Conservation (phyloP, 2,113 vertebrate species). For the Plecotus auritus region DNA sequence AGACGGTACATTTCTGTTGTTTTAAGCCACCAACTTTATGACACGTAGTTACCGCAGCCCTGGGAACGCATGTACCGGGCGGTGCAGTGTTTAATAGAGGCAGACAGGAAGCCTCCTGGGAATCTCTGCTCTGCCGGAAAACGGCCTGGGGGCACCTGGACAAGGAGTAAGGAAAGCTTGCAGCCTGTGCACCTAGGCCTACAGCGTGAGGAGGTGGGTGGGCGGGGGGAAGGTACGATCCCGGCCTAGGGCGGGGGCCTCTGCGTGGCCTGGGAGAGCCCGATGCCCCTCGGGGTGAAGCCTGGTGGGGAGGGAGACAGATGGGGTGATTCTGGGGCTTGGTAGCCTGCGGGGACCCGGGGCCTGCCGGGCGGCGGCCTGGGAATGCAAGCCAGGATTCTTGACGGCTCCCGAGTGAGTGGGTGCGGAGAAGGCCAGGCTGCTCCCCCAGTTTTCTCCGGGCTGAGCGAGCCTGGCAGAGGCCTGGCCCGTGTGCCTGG, state of each 20-base stretch:
- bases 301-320: background rate
- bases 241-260: no score
- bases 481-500: background rate
- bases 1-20: background rate
- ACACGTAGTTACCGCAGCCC: background rate
- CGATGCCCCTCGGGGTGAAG: background rate
- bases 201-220: background rate
- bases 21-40: background rate
- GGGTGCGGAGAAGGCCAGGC: background rate
- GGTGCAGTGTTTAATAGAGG: fast-evolving
- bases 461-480: fast-evolving
- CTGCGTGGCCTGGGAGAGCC: background rate
- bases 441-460: background rate
- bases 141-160: background rate
- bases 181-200: background rate
- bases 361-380: background rate
- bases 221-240: background rate
- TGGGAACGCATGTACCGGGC: background rate
- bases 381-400: background rate
- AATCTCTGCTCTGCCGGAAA: background rate
- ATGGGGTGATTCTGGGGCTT: background rate
- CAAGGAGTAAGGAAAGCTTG: background rate
- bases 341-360: background rate
- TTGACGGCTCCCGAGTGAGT: background rate
- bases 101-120: background rate